A percentile compares a stretch with the other conserved stretches of the same genome.
These are phyloP conservation scores for Lamellibrachia columna DNA, from an alignment of 2,888 invertebrate genomes.

Conservation along the genomic window DNA sequence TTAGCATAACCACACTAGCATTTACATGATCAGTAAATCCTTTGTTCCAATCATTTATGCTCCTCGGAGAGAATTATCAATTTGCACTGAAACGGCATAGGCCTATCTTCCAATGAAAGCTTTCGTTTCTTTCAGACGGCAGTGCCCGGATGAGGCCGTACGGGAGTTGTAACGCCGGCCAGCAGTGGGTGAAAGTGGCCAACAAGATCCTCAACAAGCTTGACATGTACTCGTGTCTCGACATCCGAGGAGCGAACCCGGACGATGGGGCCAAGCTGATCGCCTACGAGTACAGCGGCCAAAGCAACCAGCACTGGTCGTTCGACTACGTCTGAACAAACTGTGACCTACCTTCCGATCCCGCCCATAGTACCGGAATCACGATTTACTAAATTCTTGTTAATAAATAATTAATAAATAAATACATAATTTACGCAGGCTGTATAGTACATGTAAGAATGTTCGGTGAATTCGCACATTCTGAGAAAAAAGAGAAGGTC, in stretches of 20 bases:
- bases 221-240: not conserved
- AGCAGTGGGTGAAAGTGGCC: slow-evolving; percentile 5
- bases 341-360: not conserved
- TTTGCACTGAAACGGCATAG: too few species aligned
- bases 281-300: not conserved
- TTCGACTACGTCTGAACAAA: not conserved
- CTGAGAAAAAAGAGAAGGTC: too few species aligned
- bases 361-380: not conserved
- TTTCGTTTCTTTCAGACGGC: not conserved
- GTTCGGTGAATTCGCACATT: too few species aligned
- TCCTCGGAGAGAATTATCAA: too few species aligned
- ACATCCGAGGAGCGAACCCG: not conserved
- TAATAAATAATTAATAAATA: not conserved
- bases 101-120: not conserved
- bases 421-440: not conserved
- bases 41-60: too few species aligned
- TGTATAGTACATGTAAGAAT: not conserved
- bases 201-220: slow-evolving; percentile 11
- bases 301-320: slow-evolving; percentile 11
- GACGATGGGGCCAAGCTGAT: not conserved
- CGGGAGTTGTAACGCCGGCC: not conserved
- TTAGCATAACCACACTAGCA: too few species aligned
- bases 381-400: not conserved
- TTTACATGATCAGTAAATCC: too few species aligned
- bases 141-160: slow-evolving; percentile 12